Base-by-base conservation (phyloP, 2,113 vertebrate species). In the Thermophis baileyi region DNA sequence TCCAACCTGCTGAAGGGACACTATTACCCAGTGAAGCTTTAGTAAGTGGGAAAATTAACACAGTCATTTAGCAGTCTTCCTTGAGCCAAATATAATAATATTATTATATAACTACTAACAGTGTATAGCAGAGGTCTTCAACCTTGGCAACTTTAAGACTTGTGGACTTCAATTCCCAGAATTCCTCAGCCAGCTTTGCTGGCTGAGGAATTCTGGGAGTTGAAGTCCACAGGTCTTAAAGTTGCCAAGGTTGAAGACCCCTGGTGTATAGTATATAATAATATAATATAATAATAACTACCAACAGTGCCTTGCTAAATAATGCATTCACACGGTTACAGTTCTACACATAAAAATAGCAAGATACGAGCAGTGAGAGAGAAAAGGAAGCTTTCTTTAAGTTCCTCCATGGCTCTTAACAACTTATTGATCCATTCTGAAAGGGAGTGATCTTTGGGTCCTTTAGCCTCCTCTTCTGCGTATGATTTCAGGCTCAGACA, bases 11-110 rank as follows among this genome's bases (percentile, higher is more conserved):
- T 93, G 86, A 92, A 69, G 98, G 98, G 8, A 90, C 98, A 87
- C 97, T 99, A 88, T 98, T 98, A 94, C 98, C 99, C 94, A 98
- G 97, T 11, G 99, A 99, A 95, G 98, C 94, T 91, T 94, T 97
- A 94, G 99, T 99, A 96, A 98, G 97, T 94, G 87, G 57, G 30
- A 51, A 11, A 55, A 35, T 89, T 47, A 6, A 3, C 27, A 85
- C 10, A 7, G 74, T 60, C 54, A n/a, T 30, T 54, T 20, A 85
- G 4, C 46, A 86, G 2, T 46, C 22, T 44, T 86, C 30, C 81
- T 60, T 86, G 25, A 7, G 27, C 16, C 4, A 20, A 53, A 35
- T 49, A 30, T 53, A 60, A 27, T 25, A 51, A 60, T 25, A 60
- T 51, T 51, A 51, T 51, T 51, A 51, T 14, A 40, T 30, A 20